Conservation (phyloP, 2,113 vertebrate genomes). For the Trichomycterus rosablanca region DNA sequence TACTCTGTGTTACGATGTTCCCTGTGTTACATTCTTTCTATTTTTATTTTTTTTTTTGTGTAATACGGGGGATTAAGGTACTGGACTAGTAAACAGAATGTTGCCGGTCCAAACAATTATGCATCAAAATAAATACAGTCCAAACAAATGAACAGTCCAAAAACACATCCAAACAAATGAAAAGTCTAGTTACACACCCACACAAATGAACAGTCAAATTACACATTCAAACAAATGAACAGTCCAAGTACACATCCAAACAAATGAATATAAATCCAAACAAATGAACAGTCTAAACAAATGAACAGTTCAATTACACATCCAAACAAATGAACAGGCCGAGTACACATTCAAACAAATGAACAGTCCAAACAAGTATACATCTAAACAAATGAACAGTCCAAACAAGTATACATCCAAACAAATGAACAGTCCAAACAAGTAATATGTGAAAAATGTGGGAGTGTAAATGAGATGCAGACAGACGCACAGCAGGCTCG, state of each 20-base stretch:
- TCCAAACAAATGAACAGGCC: constrained; percentile 45
- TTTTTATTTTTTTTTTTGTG: too few species aligned
- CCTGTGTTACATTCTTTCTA: too few species aligned
- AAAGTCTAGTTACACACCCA: neutral
- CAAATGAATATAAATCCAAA: neutral
- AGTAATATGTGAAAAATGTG: constrained; percentile 62
- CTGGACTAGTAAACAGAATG: too few species aligned
- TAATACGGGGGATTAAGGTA: too few species aligned
- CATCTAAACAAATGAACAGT: too few species aligned
- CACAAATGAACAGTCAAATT: too few species aligned
- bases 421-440: too few species aligned
- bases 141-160: neutral
- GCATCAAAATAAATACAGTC: neutral
- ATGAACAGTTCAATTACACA: too few species aligned
- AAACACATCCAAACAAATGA: constrained; percentile 37
- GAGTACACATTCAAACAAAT: neutral
- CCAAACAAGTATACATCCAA: too few species aligned
- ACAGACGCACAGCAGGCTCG: constrained; percentile 58
- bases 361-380: neutral
- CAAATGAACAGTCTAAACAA: neutral
- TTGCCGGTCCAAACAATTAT: too few species aligned
- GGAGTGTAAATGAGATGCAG: constrained; percentile 70
- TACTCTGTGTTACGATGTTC: too few species aligned
- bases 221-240: neutral
- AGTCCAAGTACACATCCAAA: neutral